Evolutionary conservation across 2,888 invertebrate genomes (phyloP).

Genomic region (Plebejus melissa): DNA sequence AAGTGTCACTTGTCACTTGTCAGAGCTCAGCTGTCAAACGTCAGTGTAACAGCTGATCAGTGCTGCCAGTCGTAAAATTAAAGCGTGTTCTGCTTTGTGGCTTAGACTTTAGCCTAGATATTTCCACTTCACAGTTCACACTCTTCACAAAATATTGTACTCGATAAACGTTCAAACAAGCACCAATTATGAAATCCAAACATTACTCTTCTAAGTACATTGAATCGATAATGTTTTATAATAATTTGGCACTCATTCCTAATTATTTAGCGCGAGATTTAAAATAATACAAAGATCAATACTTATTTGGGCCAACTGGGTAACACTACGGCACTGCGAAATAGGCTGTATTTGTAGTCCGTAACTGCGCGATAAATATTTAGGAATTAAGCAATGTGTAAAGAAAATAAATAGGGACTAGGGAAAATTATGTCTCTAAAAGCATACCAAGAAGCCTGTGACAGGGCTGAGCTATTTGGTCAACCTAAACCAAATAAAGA

Average conservation of each 20-base stretch:
- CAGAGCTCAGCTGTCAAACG: neutral
- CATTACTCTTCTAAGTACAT: neutral
- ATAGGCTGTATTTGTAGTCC: neutral
- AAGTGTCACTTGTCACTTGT: neutral
- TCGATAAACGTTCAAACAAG: neutral
- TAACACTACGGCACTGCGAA: slow-evolving; percentile 5
- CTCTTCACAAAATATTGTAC: too few relatives aligned
- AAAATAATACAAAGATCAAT: neutral
- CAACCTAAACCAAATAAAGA: slow-evolving; percentile 83
- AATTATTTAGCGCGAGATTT: neutral
- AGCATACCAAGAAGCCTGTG: slow-evolving; percentile 87
- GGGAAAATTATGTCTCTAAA: slow-evolving; percentile 75
- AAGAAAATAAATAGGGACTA: neutral
- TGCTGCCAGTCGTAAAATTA: neutral
- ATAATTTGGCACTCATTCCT: neutral
- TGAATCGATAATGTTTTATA: neutral
- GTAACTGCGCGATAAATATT: neutral
- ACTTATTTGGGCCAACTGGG: neutral
- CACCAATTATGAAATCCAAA: neutral
- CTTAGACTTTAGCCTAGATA: too few relatives aligned
- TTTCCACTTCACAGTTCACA: too few relatives aligned
- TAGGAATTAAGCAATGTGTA: neutral
- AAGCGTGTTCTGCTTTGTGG: neutral
- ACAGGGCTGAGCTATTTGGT: slow-evolving; percentile 88
- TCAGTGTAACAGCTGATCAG: neutral